Evolutionary conservation across 2,797 vertebrate genomes (phyloP).

Genomic region (Poeciliopsis infans): DNA sequence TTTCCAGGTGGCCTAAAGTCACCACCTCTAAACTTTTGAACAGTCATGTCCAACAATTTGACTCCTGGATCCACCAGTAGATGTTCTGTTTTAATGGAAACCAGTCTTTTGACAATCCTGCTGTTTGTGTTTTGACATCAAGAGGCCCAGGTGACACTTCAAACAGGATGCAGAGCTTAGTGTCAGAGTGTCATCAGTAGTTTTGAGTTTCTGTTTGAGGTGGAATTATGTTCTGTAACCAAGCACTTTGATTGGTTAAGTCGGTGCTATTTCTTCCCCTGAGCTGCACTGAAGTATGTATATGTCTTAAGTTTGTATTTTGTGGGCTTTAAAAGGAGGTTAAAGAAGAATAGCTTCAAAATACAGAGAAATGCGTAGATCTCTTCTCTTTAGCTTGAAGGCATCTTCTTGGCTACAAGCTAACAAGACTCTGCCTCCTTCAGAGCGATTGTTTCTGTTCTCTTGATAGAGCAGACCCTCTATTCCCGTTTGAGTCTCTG

Average conservation of each 20-base stretch:
- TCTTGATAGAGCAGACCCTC: not conserved
- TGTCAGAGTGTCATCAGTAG: too few species aligned
- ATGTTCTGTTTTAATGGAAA: too few species aligned
- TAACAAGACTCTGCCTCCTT: not conserved
- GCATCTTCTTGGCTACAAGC: not conserved
- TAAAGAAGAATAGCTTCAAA: not conserved
- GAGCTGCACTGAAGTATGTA: not conserved
- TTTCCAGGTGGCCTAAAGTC: too few species aligned
- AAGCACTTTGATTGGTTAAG: not conserved
- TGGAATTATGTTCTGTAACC: not conserved
- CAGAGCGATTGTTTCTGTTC: not conserved
- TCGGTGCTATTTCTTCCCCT: not conserved
- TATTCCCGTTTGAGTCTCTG: not conserved
- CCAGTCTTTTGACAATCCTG: too few species aligned
- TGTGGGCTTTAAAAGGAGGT: not conserved
- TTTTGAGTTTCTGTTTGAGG: not conserved
- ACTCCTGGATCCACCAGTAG: too few species aligned
- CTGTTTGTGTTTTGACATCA: too few species aligned
- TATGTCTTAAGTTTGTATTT: not conserved
- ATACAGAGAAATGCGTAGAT: not conserved
- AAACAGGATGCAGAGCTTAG: too few species aligned
- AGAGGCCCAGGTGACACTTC: too few species aligned
- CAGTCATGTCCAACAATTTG: too few species aligned
- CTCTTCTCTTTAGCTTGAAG: not conserved
- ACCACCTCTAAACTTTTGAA: too few species aligned